These are phyloP conservation scores for Diplodus sargus DNA, from an alignment of 2,797 vertebrate genomes.

Conservation along the genomic window DNA sequence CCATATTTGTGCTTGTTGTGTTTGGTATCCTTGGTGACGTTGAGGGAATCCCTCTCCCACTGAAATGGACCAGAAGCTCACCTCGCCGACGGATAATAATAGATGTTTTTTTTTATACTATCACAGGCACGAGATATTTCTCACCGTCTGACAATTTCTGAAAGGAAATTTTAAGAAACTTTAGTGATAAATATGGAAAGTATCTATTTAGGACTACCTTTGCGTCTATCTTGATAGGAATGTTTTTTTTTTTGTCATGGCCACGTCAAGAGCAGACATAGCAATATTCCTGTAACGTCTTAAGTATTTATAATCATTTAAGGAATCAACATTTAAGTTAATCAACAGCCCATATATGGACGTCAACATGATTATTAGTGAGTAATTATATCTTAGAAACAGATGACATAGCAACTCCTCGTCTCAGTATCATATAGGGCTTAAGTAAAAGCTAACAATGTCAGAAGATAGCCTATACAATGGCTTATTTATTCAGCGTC, in stretches of 20 bases:
- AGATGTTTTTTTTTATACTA: constrained; percentile 75
- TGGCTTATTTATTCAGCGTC: constrained; percentile 18
- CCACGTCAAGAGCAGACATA: constrained; percentile 26
- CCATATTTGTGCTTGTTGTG: constrained; percentile 96
- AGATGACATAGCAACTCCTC: background rate
- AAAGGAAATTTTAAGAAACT: constrained; percentile 69
- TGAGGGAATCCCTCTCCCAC: constrained; percentile 97
- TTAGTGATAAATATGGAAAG: constrained; percentile 69
- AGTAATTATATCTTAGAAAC: background rate
- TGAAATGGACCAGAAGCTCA: constrained; percentile 81
- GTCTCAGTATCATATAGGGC: background rate
- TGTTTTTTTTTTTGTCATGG: constrained; percentile 35
- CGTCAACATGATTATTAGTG: background rate
- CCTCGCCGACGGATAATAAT: constrained; percentile 89
- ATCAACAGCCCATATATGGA: background rate
- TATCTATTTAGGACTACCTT: constrained; percentile 50
- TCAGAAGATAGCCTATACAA: background rate
- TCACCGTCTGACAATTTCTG: constrained; percentile 81
- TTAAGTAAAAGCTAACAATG: background rate
- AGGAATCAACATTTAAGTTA: background rate
- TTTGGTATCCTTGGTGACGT: constrained; percentile 99
- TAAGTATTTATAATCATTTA: background rate
- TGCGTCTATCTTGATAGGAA: constrained; percentile 42
- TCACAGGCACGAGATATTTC: constrained; percentile 83
- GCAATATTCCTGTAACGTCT: constrained; percentile 22